A percentile compares a stretch with the other conserved stretches of the same genome.
Conservation (phyloP, 2,888 invertebrate genomes). For the Agrilus mali region DNA sequence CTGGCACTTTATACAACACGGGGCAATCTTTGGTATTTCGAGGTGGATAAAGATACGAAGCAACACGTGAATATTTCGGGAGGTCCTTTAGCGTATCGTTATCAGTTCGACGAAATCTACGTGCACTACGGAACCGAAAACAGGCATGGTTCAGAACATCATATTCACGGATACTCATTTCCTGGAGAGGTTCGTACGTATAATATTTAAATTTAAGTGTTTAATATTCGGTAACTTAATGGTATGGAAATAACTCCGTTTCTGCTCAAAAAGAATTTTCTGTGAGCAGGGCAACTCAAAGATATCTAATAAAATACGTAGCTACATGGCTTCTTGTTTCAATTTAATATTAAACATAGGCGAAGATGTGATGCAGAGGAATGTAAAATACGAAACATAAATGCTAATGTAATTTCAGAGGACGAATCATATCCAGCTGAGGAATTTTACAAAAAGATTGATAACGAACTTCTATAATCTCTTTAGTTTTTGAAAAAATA, state of each 20-base stretch:
- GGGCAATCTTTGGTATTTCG: conserved; percentile 89
- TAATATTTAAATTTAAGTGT: no score
- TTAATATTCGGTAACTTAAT: not conserved
- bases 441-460: no score
- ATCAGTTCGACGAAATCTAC: conserved; percentile 91
- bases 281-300: no score
- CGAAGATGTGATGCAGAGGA: no score
- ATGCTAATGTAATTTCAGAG: no score
- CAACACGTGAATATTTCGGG: conserved; percentile 91
- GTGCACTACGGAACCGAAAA: conserved; percentile 89
- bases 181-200: conserved; percentile 80
- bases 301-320: no score
- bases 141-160: conserved; percentile 89
- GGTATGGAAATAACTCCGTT: not conserved
- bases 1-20: conserved; percentile 81
- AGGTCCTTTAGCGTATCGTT: conserved; percentile 89
- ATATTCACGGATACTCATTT: conserved; percentile 87
- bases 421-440: no score
- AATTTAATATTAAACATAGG: no score
- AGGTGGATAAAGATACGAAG: conserved; percentile 79
- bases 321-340: no score
- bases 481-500: no score
- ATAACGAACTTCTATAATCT: no score
- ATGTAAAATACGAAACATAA: no score
- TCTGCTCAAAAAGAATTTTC: not conserved